A percentile compares a stretch with the other conserved stretches of the same genome.
These are phyloP conservation scores for Musca domestica DNA, from an alignment of 1,140 invertebrate species.

Conservation along the genomic window DNA sequence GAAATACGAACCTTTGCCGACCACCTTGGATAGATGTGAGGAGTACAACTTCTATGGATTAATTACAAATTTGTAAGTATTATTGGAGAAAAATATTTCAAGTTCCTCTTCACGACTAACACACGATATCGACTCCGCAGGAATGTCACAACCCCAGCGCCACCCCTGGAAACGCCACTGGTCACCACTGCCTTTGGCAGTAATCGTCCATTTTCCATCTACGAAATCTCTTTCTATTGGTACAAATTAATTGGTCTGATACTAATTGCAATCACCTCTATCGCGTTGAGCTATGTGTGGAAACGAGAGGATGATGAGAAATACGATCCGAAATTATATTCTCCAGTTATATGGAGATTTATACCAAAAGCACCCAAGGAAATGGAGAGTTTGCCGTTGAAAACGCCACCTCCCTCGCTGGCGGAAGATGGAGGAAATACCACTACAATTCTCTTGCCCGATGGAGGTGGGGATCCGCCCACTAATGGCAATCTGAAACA, in stretches of 20 bases:
- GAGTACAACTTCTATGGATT: conserved; percentile 41
- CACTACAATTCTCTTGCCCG: background rate
- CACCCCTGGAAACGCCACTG: conserved; percentile 10
- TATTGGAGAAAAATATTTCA: too few relatives aligned
- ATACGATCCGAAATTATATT: conserved; percentile 37
- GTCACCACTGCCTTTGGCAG: conserved; percentile 41
- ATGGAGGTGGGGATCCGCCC: too few relatives aligned
- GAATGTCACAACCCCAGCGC: background rate
- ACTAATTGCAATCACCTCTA: conserved; percentile 63
- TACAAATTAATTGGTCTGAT: conserved; percentile 63
- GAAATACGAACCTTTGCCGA: conserved; percentile 56
- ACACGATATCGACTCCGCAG: too few relatives aligned
- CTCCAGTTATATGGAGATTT: conserved; percentile 40
- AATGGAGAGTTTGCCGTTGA: conserved; percentile 37
- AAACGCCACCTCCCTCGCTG: background rate
- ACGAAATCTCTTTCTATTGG: conserved; percentile 62
- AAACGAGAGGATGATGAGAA: conserved; percentile 30
- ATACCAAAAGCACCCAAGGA: conserved; percentile 25
- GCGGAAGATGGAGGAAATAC: background rate
- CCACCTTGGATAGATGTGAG: conserved; percentile 62
- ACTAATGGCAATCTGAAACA: too few relatives aligned
- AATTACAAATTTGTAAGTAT: conserved; percentile 35
- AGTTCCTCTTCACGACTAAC: too few relatives aligned
- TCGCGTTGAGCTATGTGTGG: conserved; percentile 51
- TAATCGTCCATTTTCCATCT: conserved; percentile 56